These are phyloP conservation scores for Ricordea florida DNA, from an alignment of 92 coral and sea anemone genomes.

Conservation along the genomic window DNA sequence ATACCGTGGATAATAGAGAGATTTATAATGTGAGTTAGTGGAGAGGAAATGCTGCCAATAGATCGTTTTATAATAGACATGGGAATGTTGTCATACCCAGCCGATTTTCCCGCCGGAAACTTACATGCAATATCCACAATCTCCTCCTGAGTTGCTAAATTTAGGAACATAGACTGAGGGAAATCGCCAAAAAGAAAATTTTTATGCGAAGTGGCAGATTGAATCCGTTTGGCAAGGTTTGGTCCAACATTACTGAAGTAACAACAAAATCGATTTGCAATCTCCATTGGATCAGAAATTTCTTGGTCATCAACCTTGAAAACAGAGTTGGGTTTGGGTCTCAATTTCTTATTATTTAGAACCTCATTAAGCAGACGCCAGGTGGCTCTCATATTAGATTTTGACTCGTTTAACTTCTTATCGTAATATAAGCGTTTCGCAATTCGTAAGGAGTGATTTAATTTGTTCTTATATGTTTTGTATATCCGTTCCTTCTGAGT, in stretches of 20 bases:
- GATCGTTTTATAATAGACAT: slow-evolving; percentile 18
- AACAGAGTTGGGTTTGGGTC: slow-evolving; percentile 11
- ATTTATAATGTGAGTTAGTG: slow-evolving; percentile 21
- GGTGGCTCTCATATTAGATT: slow-evolving; percentile 37
- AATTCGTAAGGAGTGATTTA: too few relatives aligned
- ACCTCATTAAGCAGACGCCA: slow-evolving; percentile 63
- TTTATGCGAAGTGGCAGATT: slow-evolving; percentile 14
- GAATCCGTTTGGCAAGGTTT: slow-evolving; percentile 40
- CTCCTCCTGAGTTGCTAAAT: background rate
- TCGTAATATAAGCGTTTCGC: too few relatives aligned
- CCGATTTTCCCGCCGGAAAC: slow-evolving; percentile 30
- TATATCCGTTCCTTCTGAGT: too few relatives aligned
- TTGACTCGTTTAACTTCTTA: too few relatives aligned
- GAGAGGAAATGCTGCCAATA: slow-evolving; percentile 22
- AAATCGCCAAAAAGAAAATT: slow-evolving; percentile 5
- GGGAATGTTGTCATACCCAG: slow-evolving; percentile 48
- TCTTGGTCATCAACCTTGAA: slow-evolving; percentile 41
- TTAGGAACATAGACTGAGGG: slow-evolving; percentile 12
- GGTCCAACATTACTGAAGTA: slow-evolving; percentile 53
- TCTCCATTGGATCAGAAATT: slow-evolving; percentile 38
- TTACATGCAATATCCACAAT: background rate
- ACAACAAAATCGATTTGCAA: slow-evolving; percentile 55
- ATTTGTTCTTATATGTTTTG: too few relatives aligned
- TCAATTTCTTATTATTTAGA: slow-evolving; percentile 23
- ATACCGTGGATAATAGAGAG: slow-evolving; percentile 11